phyloP scores from a whole-genome alignment of 2,888 invertebrate genomes.

The Acleris cristana region DNA sequence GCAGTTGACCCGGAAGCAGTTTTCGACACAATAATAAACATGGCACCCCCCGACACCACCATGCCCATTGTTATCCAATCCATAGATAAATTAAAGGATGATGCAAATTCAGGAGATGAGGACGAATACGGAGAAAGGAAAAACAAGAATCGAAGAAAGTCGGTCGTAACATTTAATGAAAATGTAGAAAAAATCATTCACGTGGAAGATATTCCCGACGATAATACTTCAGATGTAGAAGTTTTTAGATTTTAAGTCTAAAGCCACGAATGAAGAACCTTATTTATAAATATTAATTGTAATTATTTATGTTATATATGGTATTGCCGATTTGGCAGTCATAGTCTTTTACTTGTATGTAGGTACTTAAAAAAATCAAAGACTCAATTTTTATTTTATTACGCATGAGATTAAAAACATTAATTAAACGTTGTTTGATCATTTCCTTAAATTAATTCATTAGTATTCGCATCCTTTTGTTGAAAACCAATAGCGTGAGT shows the following conservation, averaged over 20 bases:
- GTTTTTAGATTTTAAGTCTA: slow-evolving; percentile 58
- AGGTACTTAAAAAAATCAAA: neutral
- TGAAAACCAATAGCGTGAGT: slow-evolving; percentile 39
- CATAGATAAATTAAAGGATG: slow-evolving; percentile 72
- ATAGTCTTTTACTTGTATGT: neutral
- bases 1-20: slow-evolving; percentile 46
- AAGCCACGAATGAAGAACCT: neutral
- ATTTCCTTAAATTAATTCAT: slow-evolving; percentile 27
- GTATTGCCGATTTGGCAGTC: neutral
- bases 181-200: slow-evolving; percentile 81
- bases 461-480: slow-evolving; percentile 37
- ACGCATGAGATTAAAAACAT: slow-evolving; percentile 7
- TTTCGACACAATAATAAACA: slow-evolving; percentile 50
- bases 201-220: slow-evolving; percentile 68
- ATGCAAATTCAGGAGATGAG: slow-evolving; percentile 63
- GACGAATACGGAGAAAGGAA: slow-evolving; percentile 73
- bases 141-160: slow-evolving; percentile 65
- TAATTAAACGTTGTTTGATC: slow-evolving; percentile 19
- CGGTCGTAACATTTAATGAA: slow-evolving; percentile 83
- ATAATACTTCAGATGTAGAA: slow-evolving; percentile 54
- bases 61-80: slow-evolving; percentile 71
- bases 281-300: neutral
- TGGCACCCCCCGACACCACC: slow-evolving; percentile 51
- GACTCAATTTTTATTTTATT: slow-evolving; percentile 9
- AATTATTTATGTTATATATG: neutral